These are phyloP conservation scores for Bombus consobrinus DNA, from an alignment of 1,140 invertebrate species.

Conservation along the genomic window DNA sequence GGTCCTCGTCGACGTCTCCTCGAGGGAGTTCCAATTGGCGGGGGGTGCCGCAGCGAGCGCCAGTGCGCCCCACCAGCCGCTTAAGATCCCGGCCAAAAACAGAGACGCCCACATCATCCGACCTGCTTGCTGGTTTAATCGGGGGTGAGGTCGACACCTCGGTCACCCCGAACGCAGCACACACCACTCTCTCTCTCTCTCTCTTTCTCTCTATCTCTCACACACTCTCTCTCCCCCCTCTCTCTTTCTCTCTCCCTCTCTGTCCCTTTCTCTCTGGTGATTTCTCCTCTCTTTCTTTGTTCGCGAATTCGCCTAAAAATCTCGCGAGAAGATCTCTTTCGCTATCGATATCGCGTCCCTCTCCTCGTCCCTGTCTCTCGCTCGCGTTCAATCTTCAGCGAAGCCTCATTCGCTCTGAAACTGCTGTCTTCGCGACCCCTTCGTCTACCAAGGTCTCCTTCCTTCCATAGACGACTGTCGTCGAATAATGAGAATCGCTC, in stretches of 20 bases:
- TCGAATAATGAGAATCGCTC: neutral
- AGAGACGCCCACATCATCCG: constrained; percentile 80
- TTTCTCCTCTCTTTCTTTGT: neutral
- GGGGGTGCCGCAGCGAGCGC: constrained; percentile 73
- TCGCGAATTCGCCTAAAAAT: neutral
- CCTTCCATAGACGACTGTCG: constrained; percentile 9
- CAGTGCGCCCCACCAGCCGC: constrained; percentile 79
- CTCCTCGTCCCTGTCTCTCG: neutral
- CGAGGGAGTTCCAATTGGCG: constrained; percentile 69
- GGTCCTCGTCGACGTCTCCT: constrained; percentile 52
- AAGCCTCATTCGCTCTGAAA: constrained; percentile 30
- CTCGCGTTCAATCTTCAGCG: neutral
- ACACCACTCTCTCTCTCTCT: constrained; percentile 37
- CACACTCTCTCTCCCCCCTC: too few species aligned
- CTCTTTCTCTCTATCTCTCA: neutral
- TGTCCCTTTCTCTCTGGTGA: neutral
- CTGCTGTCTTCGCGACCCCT: constrained; percentile 22
- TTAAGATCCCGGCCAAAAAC: constrained; percentile 79
- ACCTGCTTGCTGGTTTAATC: constrained; percentile 69
- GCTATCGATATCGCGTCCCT: neutral
- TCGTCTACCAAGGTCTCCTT: constrained; percentile 9
- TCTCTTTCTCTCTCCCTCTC: neutral
- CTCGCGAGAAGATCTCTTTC: neutral
- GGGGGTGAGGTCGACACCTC: constrained; percentile 67
- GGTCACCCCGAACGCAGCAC: constrained; percentile 65